Percentiles rank a stretch among this genome's conserved stretches.
These are phyloP conservation scores for Ciconia stormi DNA, from an alignment of 2,113 vertebrate species.

Conservation along the genomic window DNA sequence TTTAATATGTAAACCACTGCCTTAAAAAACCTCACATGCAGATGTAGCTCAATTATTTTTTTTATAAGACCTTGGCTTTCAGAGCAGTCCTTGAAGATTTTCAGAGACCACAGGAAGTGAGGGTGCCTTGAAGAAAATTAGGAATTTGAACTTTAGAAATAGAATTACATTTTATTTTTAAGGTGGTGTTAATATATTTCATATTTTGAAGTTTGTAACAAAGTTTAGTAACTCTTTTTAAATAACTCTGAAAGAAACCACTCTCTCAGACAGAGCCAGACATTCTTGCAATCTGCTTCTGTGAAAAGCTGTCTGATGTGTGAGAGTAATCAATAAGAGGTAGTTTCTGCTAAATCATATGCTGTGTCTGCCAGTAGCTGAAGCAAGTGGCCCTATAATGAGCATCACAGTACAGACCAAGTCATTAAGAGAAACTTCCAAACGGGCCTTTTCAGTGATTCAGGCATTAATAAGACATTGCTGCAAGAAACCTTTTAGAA, in stretches of 20 bases:
- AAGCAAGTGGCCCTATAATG: constrained; percentile 62
- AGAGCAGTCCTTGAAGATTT: neutral
- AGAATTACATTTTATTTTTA: neutral
- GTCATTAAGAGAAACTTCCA: constrained; percentile 69
- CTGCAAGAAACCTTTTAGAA: constrained; percentile 60
- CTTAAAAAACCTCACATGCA: neutral
- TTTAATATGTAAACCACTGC: neutral
- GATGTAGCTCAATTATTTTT: neutral
- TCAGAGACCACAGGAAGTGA: neutral
- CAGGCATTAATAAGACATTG: constrained; percentile 55
- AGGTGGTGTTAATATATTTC: neutral
- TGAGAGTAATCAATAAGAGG: constrained; percentile 22
- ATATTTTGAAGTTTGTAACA: neutral
- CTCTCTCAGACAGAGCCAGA: neutral
- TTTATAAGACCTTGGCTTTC: neutral
- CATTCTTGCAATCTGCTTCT: neutral
- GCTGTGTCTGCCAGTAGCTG: neutral
- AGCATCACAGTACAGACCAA: constrained; percentile 54
- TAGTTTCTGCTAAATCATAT: constrained; percentile 12
- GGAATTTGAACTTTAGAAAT: neutral
- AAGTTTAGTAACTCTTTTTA: neutral
- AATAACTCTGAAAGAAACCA: neutral
- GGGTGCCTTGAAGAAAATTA: neutral
- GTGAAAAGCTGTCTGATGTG: neutral
- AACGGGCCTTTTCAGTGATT: constrained; percentile 22